Conservation (phyloP, 2,888 invertebrate species). For the Mythimna vitellina region DNA sequence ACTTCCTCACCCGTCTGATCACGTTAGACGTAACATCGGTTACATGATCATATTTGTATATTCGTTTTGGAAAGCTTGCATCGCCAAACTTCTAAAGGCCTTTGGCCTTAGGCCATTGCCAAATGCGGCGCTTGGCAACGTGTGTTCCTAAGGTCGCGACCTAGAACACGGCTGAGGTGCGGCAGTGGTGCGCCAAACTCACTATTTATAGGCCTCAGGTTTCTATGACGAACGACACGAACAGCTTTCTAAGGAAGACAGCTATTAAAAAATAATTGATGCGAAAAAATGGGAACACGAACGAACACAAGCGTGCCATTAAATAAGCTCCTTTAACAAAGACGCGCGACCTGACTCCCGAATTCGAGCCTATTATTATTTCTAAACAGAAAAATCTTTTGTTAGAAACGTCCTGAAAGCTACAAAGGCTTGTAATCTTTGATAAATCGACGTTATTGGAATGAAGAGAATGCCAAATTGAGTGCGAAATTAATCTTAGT, state of each 20-base stretch:
- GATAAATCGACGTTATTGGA: slow-evolving; percentile 60
- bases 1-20: slow-evolving; percentile 12
- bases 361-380: slow-evolving; percentile 58
- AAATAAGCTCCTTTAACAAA: slow-evolving; percentile 60
- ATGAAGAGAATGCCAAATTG: slow-evolving; percentile 63
- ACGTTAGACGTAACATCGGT: slow-evolving; percentile 33
- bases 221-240: slow-evolving; percentile 44
- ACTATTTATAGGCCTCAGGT: slow-evolving; percentile 52
- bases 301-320: slow-evolving; percentile 52
- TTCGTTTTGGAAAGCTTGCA: slow-evolving; percentile 45
- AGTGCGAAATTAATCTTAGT: slow-evolving; percentile 65
- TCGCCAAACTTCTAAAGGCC: slow-evolving; percentile 56
- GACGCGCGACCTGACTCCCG: slow-evolving; percentile 53
- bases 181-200: slow-evolving; percentile 61
- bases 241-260: slow-evolving; percentile 48
- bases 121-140: slow-evolving; percentile 62
- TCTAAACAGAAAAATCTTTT: slow-evolving; percentile 51
- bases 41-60: slow-evolving; percentile 20
- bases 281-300: slow-evolving; percentile 50
- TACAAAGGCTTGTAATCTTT: slow-evolving; percentile 53
- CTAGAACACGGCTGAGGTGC: slow-evolving; percentile 63
- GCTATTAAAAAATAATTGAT: slow-evolving; percentile 58
- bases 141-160: slow-evolving; percentile 62
- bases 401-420: slow-evolving; percentile 37
- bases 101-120: slow-evolving; percentile 59